phyloP scores from a whole-genome alignment of 2,888 invertebrate genomes.

The Timandra comae region DNA sequence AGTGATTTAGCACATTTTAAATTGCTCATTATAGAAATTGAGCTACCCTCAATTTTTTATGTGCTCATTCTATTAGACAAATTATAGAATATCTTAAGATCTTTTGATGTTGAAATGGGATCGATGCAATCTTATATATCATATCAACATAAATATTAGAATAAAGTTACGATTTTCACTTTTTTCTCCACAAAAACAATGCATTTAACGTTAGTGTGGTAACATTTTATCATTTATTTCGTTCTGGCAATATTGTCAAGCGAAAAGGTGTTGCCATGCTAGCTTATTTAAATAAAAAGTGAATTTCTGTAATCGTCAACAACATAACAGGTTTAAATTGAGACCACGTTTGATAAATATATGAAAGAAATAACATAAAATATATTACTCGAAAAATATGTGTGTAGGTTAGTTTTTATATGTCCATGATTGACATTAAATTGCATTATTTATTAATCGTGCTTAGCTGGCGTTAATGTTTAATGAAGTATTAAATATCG shows the following conservation, averaged over 20 bases:
- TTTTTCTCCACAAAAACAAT: conserved; percentile 22
- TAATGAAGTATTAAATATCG: conserved; percentile 32
- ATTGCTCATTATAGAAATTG: conserved; percentile 12
- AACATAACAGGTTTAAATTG: conserved; percentile 52
- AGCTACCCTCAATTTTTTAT: conserved; percentile 13
- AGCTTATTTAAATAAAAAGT: conserved; percentile 9
- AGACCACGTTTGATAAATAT: conserved; percentile 48
- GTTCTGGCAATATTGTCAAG: conserved; percentile 9
- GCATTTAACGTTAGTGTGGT: conserved; percentile 22
- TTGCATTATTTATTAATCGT: conserved; percentile 42
- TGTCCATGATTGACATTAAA: conserved; percentile 27
- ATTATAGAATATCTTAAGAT: conserved; percentile 5
- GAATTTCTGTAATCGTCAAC: conserved; percentile 34
- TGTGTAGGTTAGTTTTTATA: conserved; percentile 51
- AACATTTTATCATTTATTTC: conserved; percentile 4
- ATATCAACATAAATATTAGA: conserved; percentile 33
- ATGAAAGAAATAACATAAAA: conserved; percentile 33
- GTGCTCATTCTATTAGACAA: conserved; percentile 17
- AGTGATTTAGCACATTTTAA: conserved; percentile 8
- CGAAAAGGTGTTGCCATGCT: conserved; percentile 18
- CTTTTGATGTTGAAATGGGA: conserved; percentile 24
- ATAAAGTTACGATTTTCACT: conserved; percentile 26
- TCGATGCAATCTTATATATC: conserved; percentile 39
- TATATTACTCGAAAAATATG: conserved; percentile 37
- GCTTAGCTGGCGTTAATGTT: conserved; percentile 54